Evolutionary conservation across 2,113 vertebrate genomes (phyloP).

Genomic region (Oxyura jamaicensis): DNA sequence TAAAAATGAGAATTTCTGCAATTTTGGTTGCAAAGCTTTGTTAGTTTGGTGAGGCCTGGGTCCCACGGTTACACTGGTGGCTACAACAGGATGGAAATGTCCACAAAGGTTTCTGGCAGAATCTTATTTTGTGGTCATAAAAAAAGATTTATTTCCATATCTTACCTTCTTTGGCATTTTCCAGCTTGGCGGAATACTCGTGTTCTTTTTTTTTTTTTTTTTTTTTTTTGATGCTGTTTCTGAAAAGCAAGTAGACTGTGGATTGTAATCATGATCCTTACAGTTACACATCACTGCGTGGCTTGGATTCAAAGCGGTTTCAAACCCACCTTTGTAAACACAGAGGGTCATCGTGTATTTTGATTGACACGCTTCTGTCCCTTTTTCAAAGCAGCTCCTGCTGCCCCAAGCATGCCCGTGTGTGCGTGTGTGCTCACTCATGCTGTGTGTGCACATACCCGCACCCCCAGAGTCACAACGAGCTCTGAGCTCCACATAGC

Average conservation of each 20-base stretch:
- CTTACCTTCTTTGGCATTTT: neutral
- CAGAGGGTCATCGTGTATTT: neutral
- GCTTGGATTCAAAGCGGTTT: neutral
- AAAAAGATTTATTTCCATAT: neutral
- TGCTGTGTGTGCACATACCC: fast-evolving
- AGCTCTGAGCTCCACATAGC: neutral
- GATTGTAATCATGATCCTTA: neutral
- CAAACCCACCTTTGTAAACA: neutral
- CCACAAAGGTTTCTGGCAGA: neutral
- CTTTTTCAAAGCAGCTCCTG: neutral
- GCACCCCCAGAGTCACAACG: neutral
- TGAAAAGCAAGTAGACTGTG: neutral
- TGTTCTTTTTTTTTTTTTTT: neutral
- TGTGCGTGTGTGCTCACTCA: neutral
- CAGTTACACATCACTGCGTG: neutral
- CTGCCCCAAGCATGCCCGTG: neutral
- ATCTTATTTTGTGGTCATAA: neutral
- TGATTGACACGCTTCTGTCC: neutral
- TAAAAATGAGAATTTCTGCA: neutral
- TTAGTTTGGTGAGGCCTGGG: neutral
- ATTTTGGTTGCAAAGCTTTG: neutral
- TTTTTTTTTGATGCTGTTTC: neutral
- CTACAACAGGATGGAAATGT: neutral
- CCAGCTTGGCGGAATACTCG: neutral
- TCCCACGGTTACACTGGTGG: fast-evolving